Conservation (phyloP, 2,113 vertebrate genomes). For the Notechis scutatus region DNA sequence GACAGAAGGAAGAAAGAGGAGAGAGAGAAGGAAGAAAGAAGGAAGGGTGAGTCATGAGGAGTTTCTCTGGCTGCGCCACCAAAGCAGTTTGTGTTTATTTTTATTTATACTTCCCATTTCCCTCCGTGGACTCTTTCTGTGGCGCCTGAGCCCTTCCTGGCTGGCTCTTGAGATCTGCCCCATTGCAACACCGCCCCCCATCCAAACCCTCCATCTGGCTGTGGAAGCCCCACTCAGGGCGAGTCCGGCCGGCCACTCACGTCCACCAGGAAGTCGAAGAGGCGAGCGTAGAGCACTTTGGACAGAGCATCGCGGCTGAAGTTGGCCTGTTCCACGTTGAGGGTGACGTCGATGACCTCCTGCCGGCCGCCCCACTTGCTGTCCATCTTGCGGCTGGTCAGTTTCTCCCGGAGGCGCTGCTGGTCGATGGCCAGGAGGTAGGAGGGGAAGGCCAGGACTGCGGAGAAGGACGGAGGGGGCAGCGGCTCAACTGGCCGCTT, state of each 20-base stretch:
- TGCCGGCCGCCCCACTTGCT: constrained; percentile 81
- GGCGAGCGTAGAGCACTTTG: constrained; percentile 76
- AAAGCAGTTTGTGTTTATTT: not conserved
- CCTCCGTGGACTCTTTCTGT: too few species aligned
- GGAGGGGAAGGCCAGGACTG: constrained; percentile 78
- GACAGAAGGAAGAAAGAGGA: not conserved
- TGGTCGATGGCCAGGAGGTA: constrained; percentile 76
- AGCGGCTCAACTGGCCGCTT: not conserved
- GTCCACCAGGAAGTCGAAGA: constrained; percentile 80
- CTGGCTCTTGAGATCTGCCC: not conserved
- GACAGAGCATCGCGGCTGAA: constrained; percentile 78
- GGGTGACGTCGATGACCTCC: constrained; percentile 76
- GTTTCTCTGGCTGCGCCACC: not conserved
- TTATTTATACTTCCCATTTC: not conserved
- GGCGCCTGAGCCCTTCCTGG: not conserved
- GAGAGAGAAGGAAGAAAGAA: not conserved
- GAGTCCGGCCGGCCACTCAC: constrained; percentile 53
- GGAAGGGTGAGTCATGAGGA: not conserved
- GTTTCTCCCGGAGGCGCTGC: constrained; percentile 71
- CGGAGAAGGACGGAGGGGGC: not conserved
- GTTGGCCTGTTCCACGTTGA: constrained; percentile 77
- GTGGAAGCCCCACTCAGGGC: not conserved
- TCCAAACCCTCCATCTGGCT: not conserved
- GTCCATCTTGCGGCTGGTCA: constrained; percentile 81
- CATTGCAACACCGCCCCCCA: not conserved